phyloP scores from a whole-genome alignment of 2,888 invertebrate species.

The Hanleya hanleyi region DNA sequence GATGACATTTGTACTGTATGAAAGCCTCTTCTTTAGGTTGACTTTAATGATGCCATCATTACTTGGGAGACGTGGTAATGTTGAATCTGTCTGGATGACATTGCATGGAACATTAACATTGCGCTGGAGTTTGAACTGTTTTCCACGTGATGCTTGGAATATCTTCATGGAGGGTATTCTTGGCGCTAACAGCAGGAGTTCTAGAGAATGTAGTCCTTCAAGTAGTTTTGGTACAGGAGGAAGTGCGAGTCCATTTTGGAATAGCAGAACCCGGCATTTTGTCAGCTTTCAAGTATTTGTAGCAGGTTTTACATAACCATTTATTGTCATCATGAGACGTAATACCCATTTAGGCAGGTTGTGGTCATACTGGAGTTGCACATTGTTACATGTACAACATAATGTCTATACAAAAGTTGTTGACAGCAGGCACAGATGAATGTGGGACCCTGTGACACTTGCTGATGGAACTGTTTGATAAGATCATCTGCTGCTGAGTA shows the following conservation, averaged over 20 bases:
- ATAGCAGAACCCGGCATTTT: not conserved
- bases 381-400: not conserved
- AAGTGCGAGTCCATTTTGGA: not conserved
- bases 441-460: not conserved
- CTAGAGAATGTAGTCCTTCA: not conserved
- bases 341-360: not conserved
- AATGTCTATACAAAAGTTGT: not conserved
- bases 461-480: not conserved
- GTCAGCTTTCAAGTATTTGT: not conserved
- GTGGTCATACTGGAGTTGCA: not conserved
- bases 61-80: not conserved
- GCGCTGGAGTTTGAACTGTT: not conserved
- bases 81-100: not conserved
- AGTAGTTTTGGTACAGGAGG: not conserved
- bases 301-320: not conserved
- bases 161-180: not conserved
- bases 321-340: not conserved
- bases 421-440: not conserved
- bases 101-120: constrained; percentile 3
- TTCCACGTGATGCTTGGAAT: constrained; percentile 6
- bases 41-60: constrained; percentile 1
- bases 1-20: not conserved
- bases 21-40: not conserved
- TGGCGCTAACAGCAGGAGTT: not conserved
- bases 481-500: not conserved